Percentiles rank a stretch among this genome's conserved stretches.
These are phyloP conservation scores for Procavia capensis DNA, from an alignment of 2,113 vertebrate genomes.

Conservation along the genomic window DNA sequence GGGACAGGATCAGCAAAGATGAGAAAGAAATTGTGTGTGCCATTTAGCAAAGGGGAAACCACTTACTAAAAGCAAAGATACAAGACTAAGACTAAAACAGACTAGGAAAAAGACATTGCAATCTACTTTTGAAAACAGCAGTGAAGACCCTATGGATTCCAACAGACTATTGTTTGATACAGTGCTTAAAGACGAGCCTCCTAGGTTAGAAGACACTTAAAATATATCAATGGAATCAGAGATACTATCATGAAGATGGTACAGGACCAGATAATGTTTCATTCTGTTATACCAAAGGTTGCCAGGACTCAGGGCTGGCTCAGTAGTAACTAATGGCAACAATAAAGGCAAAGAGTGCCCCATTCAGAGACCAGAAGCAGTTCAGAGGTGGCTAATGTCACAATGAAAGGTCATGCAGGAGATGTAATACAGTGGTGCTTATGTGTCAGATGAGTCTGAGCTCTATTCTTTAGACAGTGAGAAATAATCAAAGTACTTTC, in stretches of 20 bases:
- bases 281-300: background rate
- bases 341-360: background rate
- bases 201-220: background rate
- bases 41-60: background rate
- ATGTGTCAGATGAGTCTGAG: background rate
- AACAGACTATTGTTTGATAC: background rate
- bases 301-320: background rate
- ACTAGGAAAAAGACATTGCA: background rate
- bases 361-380: background rate
- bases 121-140: background rate
- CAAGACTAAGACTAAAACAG: background rate
- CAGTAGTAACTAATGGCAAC: background rate
- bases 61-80: background rate
- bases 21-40: too few species aligned
- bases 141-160: background rate
- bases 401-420: background rate
- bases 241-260: background rate
- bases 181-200: background rate
- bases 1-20: rapidly evolving
- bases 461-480: background rate
- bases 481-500: background rate
- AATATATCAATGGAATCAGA: background rate
- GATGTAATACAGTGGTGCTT: background rate
- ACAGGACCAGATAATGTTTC: background rate
- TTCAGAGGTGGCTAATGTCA: background rate